Evolutionary conservation across 92 coral and sea anemone genomes (phyloP).

Genomic region (Blastomussa wellsi): DNA sequence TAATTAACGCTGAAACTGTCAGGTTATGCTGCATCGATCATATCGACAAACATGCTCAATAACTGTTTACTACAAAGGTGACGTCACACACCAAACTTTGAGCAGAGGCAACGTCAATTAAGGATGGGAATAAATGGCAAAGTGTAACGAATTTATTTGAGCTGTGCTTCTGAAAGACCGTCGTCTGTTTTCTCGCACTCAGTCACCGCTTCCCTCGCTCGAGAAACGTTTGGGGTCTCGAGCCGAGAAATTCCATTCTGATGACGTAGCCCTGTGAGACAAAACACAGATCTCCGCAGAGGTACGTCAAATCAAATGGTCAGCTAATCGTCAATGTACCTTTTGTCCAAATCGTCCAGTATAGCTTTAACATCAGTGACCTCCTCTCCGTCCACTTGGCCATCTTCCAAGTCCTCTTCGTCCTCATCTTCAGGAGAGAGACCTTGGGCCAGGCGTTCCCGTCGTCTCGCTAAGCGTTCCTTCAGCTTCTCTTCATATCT

Average conservation of each 20-base stretch:
- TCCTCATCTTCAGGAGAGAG: conserved; percentile 89
- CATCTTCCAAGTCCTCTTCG: conserved; percentile 72
- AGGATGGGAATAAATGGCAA: no score
- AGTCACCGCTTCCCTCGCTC: neutral
- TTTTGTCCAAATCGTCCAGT: conserved; percentile 78
- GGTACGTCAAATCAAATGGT: no score
- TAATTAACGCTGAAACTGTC: neutral
- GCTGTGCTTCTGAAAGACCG: neutral
- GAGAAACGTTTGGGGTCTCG: neutral
- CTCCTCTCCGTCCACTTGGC: conserved; percentile 34
- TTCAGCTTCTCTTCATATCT: conserved; percentile 92
- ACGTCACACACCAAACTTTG: neutral
- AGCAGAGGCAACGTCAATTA: neutral
- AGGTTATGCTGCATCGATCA: neutral
- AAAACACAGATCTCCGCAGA: neutral
- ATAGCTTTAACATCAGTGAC: conserved; percentile 69
- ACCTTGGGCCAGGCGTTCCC: conserved; percentile 94
- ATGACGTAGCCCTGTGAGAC: neutral
- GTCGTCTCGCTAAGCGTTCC: conserved; percentile 86
- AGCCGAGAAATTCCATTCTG: neutral
- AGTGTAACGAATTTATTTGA: neutral
- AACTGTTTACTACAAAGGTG: neutral
- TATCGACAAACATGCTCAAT: neutral
- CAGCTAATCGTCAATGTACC: conserved; percentile 40
- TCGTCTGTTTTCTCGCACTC: no score